A percentile compares a stretch with the other conserved stretches of the same genome.
Conservation (phyloP, 2,888 invertebrate species). For the Odontocolon sp. region DNA sequence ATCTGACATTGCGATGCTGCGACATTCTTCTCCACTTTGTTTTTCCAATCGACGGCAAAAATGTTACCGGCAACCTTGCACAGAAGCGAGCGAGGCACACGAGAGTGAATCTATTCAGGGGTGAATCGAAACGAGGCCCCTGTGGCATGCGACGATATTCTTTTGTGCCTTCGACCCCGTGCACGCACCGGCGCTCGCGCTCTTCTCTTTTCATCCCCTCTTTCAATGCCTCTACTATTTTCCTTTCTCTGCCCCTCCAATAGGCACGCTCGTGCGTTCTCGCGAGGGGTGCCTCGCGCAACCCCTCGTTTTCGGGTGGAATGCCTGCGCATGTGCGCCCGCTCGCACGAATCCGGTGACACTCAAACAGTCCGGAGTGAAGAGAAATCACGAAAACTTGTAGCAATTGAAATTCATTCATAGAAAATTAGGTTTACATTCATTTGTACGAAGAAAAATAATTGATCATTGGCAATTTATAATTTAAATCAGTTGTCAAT, state of each 20-base stretch:
- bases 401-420: no score
- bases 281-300: conserved; percentile 71
- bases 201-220: conserved; percentile 63
- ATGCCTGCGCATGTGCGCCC: conserved; percentile 54
- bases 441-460: no score
- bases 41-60: conserved; percentile 1
- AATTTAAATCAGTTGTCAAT: not conserved
- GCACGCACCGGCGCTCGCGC: conserved; percentile 71
- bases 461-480: not conserved
- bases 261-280: conserved; percentile 72
- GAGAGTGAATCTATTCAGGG: conserved; percentile 74
- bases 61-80: conserved; percentile 72
- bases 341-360: conserved; percentile 52
- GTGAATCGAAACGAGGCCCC: conserved; percentile 67
- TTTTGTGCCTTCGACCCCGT: conserved; percentile 75
- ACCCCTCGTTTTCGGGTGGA: conserved; percentile 66
- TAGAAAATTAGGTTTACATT: no score
- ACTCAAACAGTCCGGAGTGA: conserved; percentile 55
- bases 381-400: conserved; percentile 42
- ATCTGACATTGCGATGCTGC: conserved; percentile 47
- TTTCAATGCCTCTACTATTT: conserved; percentile 56
- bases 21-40: conserved; percentile 26
- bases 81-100: conserved; percentile 48
- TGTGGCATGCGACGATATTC: conserved; percentile 78
- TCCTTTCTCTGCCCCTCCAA: conserved; percentile 55